These are phyloP conservation scores for Cardiocondyla obscurior DNA, from an alignment of 1,140 invertebrate genomes.

Conservation along the genomic window DNA sequence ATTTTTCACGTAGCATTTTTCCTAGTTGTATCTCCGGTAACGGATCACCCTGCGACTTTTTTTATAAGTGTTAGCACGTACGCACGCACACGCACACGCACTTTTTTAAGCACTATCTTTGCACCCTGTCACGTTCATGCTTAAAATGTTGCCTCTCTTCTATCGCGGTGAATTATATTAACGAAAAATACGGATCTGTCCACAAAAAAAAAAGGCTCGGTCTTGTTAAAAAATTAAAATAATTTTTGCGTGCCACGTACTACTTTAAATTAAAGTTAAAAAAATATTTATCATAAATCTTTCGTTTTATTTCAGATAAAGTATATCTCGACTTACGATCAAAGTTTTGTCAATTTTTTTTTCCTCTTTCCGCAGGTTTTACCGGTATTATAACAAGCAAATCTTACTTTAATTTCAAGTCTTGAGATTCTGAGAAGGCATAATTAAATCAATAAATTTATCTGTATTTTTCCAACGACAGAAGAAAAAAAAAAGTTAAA, in stretches of 20 bases:
- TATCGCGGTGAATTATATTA: background rate
- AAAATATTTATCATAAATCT: background rate
- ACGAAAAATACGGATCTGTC: background rate
- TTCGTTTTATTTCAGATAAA: background rate
- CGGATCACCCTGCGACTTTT: background rate
- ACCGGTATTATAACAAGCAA: too few relatives aligned
- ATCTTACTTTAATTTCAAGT: too few relatives aligned
- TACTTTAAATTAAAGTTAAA: background rate
- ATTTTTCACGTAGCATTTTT: background rate
- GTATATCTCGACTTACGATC: background rate
- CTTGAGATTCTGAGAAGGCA: too few relatives aligned
- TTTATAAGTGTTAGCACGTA: background rate
- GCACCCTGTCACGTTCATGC: constrained; percentile 11
- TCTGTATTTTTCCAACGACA: background rate
- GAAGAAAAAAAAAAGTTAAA: background rate
- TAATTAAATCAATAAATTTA: background rate
- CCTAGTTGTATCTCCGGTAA: background rate
- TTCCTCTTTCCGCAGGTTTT: too few relatives aligned
- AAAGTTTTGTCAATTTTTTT: too few relatives aligned
- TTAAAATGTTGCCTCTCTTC: constrained; percentile 11
- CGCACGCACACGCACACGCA: constrained; percentile 26
- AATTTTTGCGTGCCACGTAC: background rate
- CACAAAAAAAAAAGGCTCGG: background rate
- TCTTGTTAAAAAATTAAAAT: background rate
- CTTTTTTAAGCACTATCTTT: constrained; percentile 4